Evolutionary conservation across 1,140 invertebrate genomes (phyloP).

Genomic region (Drosophila suzukii): DNA sequence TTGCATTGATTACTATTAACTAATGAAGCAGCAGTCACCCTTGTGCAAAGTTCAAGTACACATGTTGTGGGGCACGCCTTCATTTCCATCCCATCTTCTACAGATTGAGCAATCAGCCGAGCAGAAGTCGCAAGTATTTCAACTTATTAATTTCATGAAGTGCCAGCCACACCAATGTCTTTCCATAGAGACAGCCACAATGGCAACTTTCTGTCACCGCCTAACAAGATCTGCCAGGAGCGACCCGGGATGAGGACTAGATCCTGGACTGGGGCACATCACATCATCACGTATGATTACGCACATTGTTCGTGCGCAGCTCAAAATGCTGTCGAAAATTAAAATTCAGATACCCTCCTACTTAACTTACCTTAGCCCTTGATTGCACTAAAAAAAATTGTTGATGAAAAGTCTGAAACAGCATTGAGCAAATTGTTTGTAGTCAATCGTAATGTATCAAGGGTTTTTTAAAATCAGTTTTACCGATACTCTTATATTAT

Average conservation of each 20-base stretch:
- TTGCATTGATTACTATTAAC: conserved; percentile 46
- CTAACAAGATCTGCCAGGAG: conserved; percentile 43
- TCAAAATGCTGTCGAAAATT: conserved; percentile 82
- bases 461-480: too few relatives aligned
- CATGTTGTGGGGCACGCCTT: conserved; percentile 40
- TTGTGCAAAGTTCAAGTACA: conserved; percentile 42
- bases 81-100: background rate
- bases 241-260: conserved; percentile 22
- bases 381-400: background rate
- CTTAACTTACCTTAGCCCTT: conserved; percentile 73
- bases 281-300: conserved; percentile 84
- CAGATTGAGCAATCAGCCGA: conserved; percentile 26
- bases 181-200: conserved; percentile 68
- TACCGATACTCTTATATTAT: too few relatives aligned
- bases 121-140: conserved; percentile 68
- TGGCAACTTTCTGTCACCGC: conserved; percentile 30
- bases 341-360: conserved; percentile 83
- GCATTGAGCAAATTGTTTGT: too few relatives aligned
- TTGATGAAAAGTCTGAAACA: too few relatives aligned
- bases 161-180: conserved; percentile 78
- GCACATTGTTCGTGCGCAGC: conserved; percentile 83
- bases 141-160: conserved; percentile 84
- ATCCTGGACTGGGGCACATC: conserved; percentile 47
- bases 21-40: conserved; percentile 40
- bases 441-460: too few relatives aligned